Conservation (phyloP, 2,888 invertebrate species). For the Drosophila pegasa region DNA sequence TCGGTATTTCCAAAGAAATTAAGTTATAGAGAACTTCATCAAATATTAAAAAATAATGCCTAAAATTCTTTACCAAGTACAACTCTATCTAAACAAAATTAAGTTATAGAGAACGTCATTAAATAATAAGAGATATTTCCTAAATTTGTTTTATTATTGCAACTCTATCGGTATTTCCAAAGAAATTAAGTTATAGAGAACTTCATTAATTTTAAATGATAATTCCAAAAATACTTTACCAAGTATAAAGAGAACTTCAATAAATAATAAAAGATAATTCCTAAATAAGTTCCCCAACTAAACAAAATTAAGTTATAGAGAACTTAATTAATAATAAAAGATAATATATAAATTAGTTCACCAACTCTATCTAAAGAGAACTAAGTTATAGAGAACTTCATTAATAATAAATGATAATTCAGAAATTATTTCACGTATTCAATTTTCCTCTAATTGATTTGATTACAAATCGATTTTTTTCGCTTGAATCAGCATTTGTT, state of each 20-base stretch:
- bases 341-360: neutral
- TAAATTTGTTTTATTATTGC: conserved; percentile 1
- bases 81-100: too few species aligned
- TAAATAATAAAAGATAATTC: too few species aligned
- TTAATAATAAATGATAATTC: too few species aligned
- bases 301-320: too few species aligned
- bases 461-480: conserved; percentile 1
- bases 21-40: neutral
- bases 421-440: too few species aligned
- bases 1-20: neutral
- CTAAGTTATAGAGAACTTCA: neutral
- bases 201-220: neutral
- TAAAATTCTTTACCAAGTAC: too few species aligned
- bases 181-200: neutral
- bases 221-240: neutral
- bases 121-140: too few species aligned
- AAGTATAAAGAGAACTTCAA: too few species aligned
- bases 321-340: neutral
- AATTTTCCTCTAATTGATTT: neutral
- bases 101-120: too few species aligned
- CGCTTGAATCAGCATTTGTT: neutral
- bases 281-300: too few species aligned
- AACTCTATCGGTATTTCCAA: neutral
- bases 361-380: too few species aligned
- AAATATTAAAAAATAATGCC: too few species aligned